Base-by-base conservation (phyloP, 2,888 invertebrate genomes). In the Calephelis perditalis region DNA sequence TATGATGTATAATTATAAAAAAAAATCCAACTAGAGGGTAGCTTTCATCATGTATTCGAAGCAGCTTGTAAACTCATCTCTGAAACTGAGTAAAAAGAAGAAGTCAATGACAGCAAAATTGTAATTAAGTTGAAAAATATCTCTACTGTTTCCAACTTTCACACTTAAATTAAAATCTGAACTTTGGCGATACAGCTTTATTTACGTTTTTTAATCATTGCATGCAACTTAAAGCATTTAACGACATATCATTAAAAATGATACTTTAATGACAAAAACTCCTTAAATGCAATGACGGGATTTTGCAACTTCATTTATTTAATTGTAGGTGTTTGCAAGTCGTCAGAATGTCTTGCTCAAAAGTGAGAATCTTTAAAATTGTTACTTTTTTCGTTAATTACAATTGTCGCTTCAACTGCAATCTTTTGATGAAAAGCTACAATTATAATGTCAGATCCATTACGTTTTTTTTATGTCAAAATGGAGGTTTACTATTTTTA, bases 281-380 rank as follows among this genome's bases (percentile, higher is more conserved):
- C 52, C 52, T 54, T 54, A 54, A 54, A 54, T 6, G 36, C 36
- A 9, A 11, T 11, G 11, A 54, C 3, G 36, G 36, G 6, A 36
- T 54, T 54, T 54, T 54, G 52, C 52, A 54, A 54, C 52, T 54
- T 54, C 35, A 54, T 54, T 54, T 54, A 54, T 54, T 54, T 54
- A 54, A 54, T 54, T 54, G 36, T 36, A 54, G 52, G 52, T 54
- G 52, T 54, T 54, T 11, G 52, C 11, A 11, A 54, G 52, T n/a
- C 52, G 52, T 26, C 36, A 36, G 52, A 54, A 54, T 54, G 52
- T 35, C 52, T 36, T 54, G 35, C 35, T 54, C 7, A 54, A 54
- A 54, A 36, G 52, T 54, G 52, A 54, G 52, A 54, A 54, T 54
- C 35, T 36, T 54, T 54, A 10, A 54, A 54, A 54, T 36, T 54